Conservation (phyloP, 2,797 vertebrate genomes). For the Yasuhikotakia modesta region DNA sequence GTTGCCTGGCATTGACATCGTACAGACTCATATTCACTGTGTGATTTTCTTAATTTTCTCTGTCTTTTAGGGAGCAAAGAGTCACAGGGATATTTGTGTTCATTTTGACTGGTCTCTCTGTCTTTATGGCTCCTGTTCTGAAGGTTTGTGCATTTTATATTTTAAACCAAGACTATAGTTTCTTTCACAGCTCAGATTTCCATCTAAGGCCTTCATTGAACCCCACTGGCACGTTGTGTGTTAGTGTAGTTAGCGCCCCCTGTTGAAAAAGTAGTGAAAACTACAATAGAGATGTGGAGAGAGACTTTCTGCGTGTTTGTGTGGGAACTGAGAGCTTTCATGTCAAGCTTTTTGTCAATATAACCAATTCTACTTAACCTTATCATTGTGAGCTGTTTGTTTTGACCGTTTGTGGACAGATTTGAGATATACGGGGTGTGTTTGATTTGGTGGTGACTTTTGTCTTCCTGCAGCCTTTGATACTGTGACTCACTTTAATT, state of each 20-base stretch:
- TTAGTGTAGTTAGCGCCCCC: background rate
- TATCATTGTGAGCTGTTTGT: background rate
- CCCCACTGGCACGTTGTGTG: too few species aligned
- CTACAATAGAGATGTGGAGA: background rate
- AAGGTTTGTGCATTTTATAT: constrained; percentile 81
- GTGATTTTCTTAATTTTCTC: background rate
- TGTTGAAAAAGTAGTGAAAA: background rate
- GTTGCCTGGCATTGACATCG: too few species aligned
- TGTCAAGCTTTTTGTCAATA: background rate
- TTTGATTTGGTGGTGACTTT: background rate
- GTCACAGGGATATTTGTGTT: constrained; percentile 93
- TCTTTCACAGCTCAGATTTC: background rate
- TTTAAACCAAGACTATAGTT: background rate
- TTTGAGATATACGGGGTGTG: constrained; percentile 6
- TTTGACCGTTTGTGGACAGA: background rate
- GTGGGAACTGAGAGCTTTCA: background rate
- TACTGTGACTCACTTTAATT: background rate
- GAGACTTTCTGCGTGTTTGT: background rate
- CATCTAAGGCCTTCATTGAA: too few species aligned
- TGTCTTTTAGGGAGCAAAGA: constrained; percentile 89
- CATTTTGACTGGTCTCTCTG: constrained; percentile 92
- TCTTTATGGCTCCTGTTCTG: constrained; percentile 97
- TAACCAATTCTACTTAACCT: background rate
- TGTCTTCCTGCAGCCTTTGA: constrained; percentile 20
- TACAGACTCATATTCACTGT: too few species aligned